Conservation (phyloP, 64 coral and sea anemone genomes). For the Acropora tenuis region DNA sequence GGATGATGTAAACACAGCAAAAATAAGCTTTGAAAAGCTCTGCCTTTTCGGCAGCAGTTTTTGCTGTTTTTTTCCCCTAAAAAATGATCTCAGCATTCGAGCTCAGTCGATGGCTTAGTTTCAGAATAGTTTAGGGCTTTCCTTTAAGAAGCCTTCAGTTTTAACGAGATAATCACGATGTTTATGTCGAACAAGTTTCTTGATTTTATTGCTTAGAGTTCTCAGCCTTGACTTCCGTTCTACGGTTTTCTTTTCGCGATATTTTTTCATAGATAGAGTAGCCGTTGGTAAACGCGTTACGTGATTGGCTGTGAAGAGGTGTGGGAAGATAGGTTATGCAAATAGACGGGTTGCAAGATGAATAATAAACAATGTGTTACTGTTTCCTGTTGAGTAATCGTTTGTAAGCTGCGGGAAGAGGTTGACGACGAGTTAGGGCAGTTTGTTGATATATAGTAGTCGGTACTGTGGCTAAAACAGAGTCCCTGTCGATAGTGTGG, state of each 20-base stretch:
- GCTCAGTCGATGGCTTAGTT: background rate
- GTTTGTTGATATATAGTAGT: no score
- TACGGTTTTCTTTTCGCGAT: constrained; percentile 23
- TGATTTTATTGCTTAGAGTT: constrained; percentile 40
- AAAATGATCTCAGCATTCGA: constrained; percentile 35
- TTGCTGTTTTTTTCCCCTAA: background rate
- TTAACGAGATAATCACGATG: constrained; percentile 42
- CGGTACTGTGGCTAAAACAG: no score
- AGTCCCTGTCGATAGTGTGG: no score
- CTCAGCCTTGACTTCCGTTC: constrained; percentile 50
- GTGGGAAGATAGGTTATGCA: no score
- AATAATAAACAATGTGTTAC: no score
- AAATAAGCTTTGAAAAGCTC: constrained; percentile 55
- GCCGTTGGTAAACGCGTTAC: no score
- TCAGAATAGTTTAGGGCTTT: constrained; percentile 57
- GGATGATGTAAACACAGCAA: constrained; percentile 25
- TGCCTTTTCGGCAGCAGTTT: constrained; percentile 38
- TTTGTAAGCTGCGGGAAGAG: no score
- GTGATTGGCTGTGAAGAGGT: no score
- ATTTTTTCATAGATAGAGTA: constrained; percentile 2
- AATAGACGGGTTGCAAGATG: no score
- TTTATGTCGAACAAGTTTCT: constrained; percentile 35
- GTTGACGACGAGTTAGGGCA: no score
- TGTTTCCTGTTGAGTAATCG: no score
- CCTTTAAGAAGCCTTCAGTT: constrained; percentile 53